phyloP scores from a whole-genome alignment of 1,140 invertebrate species.

The Lycorma delicatula region DNA sequence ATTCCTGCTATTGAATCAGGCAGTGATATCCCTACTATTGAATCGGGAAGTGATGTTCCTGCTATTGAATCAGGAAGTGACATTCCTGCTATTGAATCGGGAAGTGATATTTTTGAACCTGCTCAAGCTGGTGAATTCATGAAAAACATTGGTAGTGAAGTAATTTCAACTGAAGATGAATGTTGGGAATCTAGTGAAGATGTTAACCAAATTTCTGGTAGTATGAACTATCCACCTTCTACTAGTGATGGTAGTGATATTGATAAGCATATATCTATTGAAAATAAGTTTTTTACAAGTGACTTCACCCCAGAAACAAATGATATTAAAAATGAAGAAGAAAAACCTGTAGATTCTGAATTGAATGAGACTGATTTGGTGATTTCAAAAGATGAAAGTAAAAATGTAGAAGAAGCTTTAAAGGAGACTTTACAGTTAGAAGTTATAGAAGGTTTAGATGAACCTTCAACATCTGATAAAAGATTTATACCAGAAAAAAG shows the following conservation, averaged over 20 bases:
- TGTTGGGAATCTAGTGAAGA: constrained; percentile 20
- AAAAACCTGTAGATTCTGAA: constrained; percentile 1
- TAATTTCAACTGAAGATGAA: constrained; percentile 34
- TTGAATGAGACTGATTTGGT: background rate
- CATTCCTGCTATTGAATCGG: no score
- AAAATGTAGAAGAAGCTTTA: constrained; percentile 11
- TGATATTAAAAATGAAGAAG: background rate
- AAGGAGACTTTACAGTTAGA: constrained; percentile 16
- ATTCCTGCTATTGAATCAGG: constrained; percentile 6
- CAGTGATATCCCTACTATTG: background rate
- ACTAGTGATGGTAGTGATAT: no score
- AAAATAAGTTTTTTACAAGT: no score
- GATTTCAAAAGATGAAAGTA: constrained; percentile 2
- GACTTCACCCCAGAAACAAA: no score
- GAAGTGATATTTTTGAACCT: no score
- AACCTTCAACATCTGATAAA: constrained; percentile 17
- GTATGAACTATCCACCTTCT: no score
- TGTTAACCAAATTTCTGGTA: no score
- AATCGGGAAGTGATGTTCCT: constrained; percentile 17
- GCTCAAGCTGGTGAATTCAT: constrained; percentile 42
- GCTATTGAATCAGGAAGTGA: no score
- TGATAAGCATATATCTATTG: no score
- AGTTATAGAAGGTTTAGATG: constrained; percentile 14
- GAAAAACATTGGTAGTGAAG: constrained; percentile 41
- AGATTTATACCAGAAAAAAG: constrained; percentile 29